Evolutionary conservation across 1,140 invertebrate species (phyloP), one percentile per base, ranked within the genome.

Genomic region (Littorina saxatilis): DNA sequence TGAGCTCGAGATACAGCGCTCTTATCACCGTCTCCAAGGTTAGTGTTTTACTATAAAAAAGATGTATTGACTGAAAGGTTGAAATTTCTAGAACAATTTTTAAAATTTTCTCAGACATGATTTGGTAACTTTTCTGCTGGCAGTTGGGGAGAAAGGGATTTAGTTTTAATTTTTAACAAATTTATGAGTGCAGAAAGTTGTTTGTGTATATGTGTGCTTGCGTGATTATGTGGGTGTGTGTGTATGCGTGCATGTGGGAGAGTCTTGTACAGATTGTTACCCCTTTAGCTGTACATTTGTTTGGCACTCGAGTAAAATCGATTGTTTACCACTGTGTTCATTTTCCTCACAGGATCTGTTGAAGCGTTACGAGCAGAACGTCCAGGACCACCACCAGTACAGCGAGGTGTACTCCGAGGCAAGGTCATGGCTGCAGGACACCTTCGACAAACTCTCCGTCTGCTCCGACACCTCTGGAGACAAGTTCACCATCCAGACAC

Each of bases 351-450:
- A 93, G 92, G 98, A 99, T 92, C 96, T 98, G 0, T 89, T 98
- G 39, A 97, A 97, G 87, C 98, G 98, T 92, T 96, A 98, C 17
- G 96, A 98, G 93, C 96, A 96, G 0, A 98, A 98, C 91, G 94
- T 95, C 20, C 95, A 97, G 84, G 96, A 98, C 88, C 98, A 99
- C 92, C 93, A 96, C 84, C 95, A 96, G 85, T 99, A 97, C 89
- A 95, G 96, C 82, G 94, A 95, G 43, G 96, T 96, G 89, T 94
- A 96, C 82, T 93, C 94, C 2, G 96, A 96, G 87, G 96, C 96
- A n/a, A 94, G 95, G 77, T 94, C 94, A 75, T 99, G 98, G 98
- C 97, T 99, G 81, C 95, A 97, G 87, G 95, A 96, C 84, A 96
- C 97, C 23, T 96, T 96, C 88, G 95, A 97, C 86, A 95, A 96